Percentiles rank a stretch among this genome's conserved stretches.
Conservation (phyloP, 2,888 invertebrate genomes). For the Eupithecia centaureata region DNA sequence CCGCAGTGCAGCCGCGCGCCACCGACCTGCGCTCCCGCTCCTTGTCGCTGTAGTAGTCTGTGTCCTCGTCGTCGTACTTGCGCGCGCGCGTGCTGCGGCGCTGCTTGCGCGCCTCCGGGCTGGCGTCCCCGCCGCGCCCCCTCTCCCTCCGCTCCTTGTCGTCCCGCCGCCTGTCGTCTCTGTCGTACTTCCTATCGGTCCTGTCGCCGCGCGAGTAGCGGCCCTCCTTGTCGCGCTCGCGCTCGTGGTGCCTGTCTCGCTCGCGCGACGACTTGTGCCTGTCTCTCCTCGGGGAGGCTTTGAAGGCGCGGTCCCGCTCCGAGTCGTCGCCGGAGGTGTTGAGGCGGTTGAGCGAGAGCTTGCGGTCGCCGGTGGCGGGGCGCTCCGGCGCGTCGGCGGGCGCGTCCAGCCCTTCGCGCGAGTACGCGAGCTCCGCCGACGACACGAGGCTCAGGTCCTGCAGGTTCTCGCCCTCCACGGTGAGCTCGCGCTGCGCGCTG, state of each 20-base stretch:
- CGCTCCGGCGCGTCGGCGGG: constrained; percentile 66
- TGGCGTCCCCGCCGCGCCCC: constrained; percentile 59
- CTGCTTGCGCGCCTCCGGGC: constrained; percentile 63
- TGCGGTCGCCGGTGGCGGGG: constrained; percentile 53
- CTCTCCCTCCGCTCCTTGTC: constrained; percentile 59
- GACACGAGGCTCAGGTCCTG: constrained; percentile 73
- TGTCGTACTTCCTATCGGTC: constrained; percentile 53
- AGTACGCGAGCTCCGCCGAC: constrained; percentile 64
- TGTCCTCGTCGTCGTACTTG: constrained; percentile 87
- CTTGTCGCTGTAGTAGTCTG: constrained; percentile 87
- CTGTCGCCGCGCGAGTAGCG: constrained; percentile 67
- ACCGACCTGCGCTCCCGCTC: constrained; percentile 81
- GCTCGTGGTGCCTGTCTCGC: constrained; percentile 61
- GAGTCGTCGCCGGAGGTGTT: constrained; percentile 77
- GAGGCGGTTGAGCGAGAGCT: constrained; percentile 59
- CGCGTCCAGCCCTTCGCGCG: constrained; percentile 81
- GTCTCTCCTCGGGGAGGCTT: constrained; percentile 68
- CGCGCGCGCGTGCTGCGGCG: constrained; percentile 72
- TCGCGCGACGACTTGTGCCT: constrained; percentile 63
- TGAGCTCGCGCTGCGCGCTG: constrained; percentile 78
- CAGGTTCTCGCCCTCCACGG: constrained; percentile 85
- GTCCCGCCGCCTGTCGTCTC: constrained; percentile 54
- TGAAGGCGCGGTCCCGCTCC: constrained; percentile 70
- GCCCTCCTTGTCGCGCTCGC: constrained; percentile 59
- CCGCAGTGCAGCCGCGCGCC: too few relatives aligned